Conservation (phyloP, 2,113 vertebrate genomes). For the Speoplatyrhinus poulsoni region DNA sequence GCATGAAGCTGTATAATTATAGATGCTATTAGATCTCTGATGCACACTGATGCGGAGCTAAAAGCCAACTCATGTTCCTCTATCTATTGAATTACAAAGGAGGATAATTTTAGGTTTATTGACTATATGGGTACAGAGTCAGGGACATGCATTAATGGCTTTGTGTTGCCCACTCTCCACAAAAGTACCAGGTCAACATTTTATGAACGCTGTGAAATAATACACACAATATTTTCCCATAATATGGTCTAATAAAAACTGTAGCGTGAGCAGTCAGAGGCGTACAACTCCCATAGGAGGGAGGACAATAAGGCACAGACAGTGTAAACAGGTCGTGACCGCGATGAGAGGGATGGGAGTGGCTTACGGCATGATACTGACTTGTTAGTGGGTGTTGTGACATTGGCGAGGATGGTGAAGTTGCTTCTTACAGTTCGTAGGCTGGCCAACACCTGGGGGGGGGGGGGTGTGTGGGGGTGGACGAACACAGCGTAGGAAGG, state of each 20-base stretch:
- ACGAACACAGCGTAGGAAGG: constrained; percentile 48
- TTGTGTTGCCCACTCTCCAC: constrained; percentile 19
- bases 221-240: constrained; percentile 45
- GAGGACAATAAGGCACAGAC: constrained; percentile 35
- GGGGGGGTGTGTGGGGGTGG: constrained; percentile 15
- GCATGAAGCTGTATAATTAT: constrained; percentile 54
- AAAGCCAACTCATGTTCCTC: constrained; percentile 54
- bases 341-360: constrained; percentile 39
- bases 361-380: constrained; percentile 77
- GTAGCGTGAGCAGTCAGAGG: constrained; percentile 49
- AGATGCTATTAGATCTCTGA: constrained; percentile 53
- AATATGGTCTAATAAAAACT: constrained; percentile 29
- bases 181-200: constrained; percentile 15
- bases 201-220: constrained; percentile 44
- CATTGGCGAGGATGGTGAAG: constrained; percentile 93
- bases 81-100: constrained; percentile 57
- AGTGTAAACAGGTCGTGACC: constrained; percentile 42
- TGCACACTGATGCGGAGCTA: constrained; percentile 59
- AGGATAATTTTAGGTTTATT: constrained; percentile 67
- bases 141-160: constrained; percentile 45
- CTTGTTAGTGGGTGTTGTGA: constrained; percentile 90
- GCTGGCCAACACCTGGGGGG: constrained; percentile 88
- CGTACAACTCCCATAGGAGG: constrained; percentile 31
- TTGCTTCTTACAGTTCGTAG: constrained; percentile 92
- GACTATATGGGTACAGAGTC: constrained; percentile 56